Conservation (phyloP, 2,113 vertebrate genomes). For the Megaceryle maxima region DNA sequence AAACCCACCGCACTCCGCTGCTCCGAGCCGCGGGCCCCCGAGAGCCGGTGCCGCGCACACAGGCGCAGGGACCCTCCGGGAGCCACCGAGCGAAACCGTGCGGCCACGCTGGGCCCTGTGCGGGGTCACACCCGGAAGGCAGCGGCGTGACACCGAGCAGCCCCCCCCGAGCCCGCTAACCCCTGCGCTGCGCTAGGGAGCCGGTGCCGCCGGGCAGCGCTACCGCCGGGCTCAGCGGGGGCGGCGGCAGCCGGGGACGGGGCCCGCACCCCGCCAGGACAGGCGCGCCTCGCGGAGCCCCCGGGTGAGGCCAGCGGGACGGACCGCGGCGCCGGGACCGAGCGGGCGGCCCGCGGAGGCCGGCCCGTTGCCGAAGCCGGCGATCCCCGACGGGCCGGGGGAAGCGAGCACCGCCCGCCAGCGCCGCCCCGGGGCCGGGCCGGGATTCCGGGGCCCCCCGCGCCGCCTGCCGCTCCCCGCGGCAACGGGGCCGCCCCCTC, state of each 20-base stretch:
- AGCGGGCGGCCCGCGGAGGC: neutral
- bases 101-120: neutral
- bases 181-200: no score
- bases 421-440: neutral
- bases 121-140: neutral
- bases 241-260: no score
- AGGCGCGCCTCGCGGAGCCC: neutral
- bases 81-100: neutral
- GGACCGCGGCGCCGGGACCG: neutral
- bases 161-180: neutral
- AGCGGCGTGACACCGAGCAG: neutral
- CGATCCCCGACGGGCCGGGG: neutral
- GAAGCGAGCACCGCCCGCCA: neutral
- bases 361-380: neutral
- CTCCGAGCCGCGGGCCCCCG: no score
- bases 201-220: neutral
- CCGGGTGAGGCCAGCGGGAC: neutral
- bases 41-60: neutral
- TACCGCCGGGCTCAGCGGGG: neutral
- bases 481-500: neutral
- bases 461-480: neutral
- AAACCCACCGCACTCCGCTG: fast-evolving
- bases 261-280: no score
- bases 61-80: neutral
- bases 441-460: neutral